phyloP scores from a whole-genome alignment of 2,888 invertebrate genomes.

The Phaonia tiefii region DNA sequence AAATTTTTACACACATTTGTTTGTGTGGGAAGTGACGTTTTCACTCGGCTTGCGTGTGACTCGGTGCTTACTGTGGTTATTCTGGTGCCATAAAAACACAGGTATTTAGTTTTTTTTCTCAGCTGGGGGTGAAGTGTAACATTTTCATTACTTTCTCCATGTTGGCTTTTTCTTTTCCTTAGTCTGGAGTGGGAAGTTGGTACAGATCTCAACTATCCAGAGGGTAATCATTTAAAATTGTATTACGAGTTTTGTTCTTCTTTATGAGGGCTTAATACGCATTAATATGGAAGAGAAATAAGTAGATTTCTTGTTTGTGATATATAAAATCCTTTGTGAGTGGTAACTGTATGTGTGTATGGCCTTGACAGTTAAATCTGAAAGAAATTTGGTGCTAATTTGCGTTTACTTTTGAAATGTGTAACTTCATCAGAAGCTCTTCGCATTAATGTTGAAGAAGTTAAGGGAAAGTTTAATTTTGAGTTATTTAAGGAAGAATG shows the following conservation, averaged over 20 bases:
- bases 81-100: not conserved
- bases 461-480: no score
- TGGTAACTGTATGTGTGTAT: no score
- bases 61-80: not conserved
- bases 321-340: no score
- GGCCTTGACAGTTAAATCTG: no score
- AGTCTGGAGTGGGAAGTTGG: not conserved
- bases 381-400: no score
- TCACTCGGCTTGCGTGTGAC: no score
- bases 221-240: slow-evolving; percentile 20
- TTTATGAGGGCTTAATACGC: slow-evolving; percentile 28
- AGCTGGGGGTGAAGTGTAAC: not conserved
- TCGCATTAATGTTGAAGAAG: no score
- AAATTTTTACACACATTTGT: no score
- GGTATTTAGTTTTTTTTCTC: not conserved
- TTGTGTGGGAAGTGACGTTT: no score
- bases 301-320: not conserved
- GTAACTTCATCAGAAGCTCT: no score
- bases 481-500: no score
- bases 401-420: no score
- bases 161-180: not conserved
- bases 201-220: not conserved
- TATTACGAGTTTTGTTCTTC: slow-evolving; percentile 4
- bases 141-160: not conserved
- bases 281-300: slow-evolving; percentile 1